Percentiles rank a stretch among this genome's conserved stretches.
Evolutionary conservation across 2,888 invertebrate species (phyloP).

Genomic region (Octonoba sinensis): DNA sequence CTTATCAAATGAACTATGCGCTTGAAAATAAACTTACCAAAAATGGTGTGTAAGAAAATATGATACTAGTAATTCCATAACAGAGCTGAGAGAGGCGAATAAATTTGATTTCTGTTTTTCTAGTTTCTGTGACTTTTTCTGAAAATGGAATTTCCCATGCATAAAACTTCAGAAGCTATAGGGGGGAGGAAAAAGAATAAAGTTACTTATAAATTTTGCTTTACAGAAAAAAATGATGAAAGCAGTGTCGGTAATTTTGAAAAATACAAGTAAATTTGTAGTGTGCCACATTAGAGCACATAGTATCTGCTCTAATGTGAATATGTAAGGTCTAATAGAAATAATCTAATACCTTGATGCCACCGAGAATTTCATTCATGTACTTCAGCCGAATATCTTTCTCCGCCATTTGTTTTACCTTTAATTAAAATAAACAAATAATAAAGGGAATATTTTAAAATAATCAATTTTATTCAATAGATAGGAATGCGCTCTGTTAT

Average conservation of each 20-base stretch:
- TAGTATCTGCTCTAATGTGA: too few relatives aligned
- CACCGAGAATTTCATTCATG: slow-evolving; percentile 72
- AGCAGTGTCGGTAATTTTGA: too few relatives aligned
- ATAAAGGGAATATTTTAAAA: not conserved
- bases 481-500: not conserved
- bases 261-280: too few relatives aligned
- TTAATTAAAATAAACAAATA: not conserved
- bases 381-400: slow-evolving; percentile 72
- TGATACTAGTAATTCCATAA: slow-evolving; percentile 25
- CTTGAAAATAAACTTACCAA: slow-evolving; percentile 19
- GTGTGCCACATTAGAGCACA: too few relatives aligned
- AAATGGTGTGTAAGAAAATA: slow-evolving; percentile 39
- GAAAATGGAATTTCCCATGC: slow-evolving; percentile 56
- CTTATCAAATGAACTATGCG: too few relatives aligned
- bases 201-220: too few relatives aligned
- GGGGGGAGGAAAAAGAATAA: not conserved
- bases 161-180: slow-evolving; percentile 51
- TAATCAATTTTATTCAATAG: not conserved
- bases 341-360: slow-evolving; percentile 70
- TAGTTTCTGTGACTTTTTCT: slow-evolving; percentile 27
- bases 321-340: too few relatives aligned
- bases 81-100: slow-evolving; percentile 17
- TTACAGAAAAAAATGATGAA: too few relatives aligned
- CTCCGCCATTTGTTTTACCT: slow-evolving; percentile 66
- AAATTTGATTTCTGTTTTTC: slow-evolving; percentile 41